phyloP scores from a whole-genome alignment of 2,797 vertebrate species.

The Sardinella longiceps region DNA sequence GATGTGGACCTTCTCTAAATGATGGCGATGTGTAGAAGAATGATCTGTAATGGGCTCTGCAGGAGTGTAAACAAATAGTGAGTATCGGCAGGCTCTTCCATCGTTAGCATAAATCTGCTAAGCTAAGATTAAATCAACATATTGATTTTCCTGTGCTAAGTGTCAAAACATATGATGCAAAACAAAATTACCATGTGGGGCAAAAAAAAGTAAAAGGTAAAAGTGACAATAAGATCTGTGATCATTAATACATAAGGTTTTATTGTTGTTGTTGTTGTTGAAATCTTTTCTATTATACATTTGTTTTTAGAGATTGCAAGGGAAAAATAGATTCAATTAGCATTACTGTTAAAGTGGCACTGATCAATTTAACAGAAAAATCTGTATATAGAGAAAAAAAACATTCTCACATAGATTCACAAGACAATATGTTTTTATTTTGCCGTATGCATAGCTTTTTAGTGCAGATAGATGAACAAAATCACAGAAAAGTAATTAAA shows the following conservation, averaged over 20 bases:
- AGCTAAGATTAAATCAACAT: not conserved
- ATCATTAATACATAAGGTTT: too few species aligned
- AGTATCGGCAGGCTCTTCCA: slow-evolving; percentile 34
- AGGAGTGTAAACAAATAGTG: slow-evolving; percentile 72
- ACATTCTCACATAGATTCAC: not conserved
- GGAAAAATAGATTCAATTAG: not conserved
- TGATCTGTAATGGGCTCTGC: slow-evolving; percentile 71
- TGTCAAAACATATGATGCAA: not conserved
- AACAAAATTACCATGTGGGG: not conserved
- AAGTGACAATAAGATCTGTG: not conserved
- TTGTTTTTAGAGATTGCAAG: not conserved
- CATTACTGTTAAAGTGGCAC: too few species aligned
- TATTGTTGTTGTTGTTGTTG: too few species aligned
- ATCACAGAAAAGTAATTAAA: not conserved
- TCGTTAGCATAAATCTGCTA: not conserved
- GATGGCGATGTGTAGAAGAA: slow-evolving; percentile 68
- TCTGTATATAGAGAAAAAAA: not conserved
- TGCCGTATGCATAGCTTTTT: not conserved
- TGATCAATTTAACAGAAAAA: too few species aligned
- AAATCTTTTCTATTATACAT: not conserved
- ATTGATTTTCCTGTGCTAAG: not conserved
- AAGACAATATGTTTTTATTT: not conserved
- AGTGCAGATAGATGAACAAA: not conserved
- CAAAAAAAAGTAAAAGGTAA: not conserved
- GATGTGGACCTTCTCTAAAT: slow-evolving; percentile 58